Conservation (phyloP, 2,113 vertebrate species). For the Mirza zaza region DNA sequence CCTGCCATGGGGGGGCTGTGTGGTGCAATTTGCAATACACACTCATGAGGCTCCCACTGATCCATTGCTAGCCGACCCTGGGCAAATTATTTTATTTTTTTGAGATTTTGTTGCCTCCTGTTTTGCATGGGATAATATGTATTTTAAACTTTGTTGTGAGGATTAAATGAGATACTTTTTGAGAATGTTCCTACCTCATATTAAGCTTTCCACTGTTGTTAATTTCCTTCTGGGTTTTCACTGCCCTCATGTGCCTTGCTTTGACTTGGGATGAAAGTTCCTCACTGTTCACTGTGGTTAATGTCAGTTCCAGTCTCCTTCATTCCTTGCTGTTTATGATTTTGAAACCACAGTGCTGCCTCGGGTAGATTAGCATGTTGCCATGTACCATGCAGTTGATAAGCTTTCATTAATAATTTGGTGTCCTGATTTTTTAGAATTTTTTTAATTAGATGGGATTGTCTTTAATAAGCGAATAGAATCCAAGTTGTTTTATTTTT, state of each 20-base stretch:
- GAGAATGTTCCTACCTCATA: not conserved
- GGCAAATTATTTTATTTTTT: not conserved
- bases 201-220: not conserved
- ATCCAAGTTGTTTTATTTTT: not conserved
- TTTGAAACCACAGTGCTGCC: conserved; percentile 39
- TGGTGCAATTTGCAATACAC: not conserved
- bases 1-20: too few relatives aligned
- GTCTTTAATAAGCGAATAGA: not conserved
- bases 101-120: not conserved
- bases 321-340: conserved; percentile 34
- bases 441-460: not conserved
- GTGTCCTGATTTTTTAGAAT: not conserved
- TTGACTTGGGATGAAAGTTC: not conserved
- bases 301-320: not conserved
- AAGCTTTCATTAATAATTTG: not conserved
- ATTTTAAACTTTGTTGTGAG: conserved; percentile 11
- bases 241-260: not conserved
- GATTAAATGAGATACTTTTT: not conserved
- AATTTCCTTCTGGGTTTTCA: not conserved
- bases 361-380: not conserved
- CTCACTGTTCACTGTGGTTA: not conserved
- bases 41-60: not conserved
- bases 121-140: not conserved
- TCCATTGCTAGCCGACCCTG: not conserved
- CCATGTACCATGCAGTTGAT: not conserved